phyloP scores from a whole-genome alignment of 2,888 invertebrate genomes.

The Germaria angustata region DNA sequence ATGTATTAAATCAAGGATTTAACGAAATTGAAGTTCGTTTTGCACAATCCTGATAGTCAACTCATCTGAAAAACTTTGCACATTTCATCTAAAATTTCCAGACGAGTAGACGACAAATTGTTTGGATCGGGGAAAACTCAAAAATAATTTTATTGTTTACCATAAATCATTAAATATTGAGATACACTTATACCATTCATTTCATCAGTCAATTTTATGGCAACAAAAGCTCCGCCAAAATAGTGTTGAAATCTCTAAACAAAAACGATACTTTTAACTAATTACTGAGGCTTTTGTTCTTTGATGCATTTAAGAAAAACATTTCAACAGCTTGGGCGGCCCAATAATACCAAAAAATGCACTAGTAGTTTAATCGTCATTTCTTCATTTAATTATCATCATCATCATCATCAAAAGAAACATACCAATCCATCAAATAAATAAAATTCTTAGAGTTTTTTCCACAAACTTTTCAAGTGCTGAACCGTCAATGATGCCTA shows the following conservation, averaged over 20 bases:
- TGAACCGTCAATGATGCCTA: conserved; percentile 49
- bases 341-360: background rate
- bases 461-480: conserved; percentile 35
- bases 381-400: too few relatives aligned
- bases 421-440: conserved; percentile 51
- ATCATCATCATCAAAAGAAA: conserved; percentile 30
- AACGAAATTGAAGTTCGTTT: too few relatives aligned
- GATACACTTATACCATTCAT: too few relatives aligned
- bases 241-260: background rate
- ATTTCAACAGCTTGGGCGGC: conserved; percentile 41
- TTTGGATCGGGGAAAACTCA: too few relatives aligned
- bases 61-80: too few relatives aligned
- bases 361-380: conserved; percentile 21
- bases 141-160: too few relatives aligned
- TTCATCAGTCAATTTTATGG: too few relatives aligned
- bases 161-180: too few relatives aligned
- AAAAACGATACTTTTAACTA: conserved; percentile 51
- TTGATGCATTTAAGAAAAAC: conserved; percentile 20
- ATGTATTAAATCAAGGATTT: too few relatives aligned
- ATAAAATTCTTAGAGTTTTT: background rate
- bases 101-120: too few relatives aligned
- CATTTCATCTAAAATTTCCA: too few relatives aligned
- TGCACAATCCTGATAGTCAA: too few relatives aligned
- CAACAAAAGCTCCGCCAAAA: background rate
- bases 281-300: conserved; percentile 48